Evolutionary conservation across 2,888 invertebrate genomes (phyloP), one percentile per base, ranked within the genome.

Genomic region (Helicoverpa assulta): DNA sequence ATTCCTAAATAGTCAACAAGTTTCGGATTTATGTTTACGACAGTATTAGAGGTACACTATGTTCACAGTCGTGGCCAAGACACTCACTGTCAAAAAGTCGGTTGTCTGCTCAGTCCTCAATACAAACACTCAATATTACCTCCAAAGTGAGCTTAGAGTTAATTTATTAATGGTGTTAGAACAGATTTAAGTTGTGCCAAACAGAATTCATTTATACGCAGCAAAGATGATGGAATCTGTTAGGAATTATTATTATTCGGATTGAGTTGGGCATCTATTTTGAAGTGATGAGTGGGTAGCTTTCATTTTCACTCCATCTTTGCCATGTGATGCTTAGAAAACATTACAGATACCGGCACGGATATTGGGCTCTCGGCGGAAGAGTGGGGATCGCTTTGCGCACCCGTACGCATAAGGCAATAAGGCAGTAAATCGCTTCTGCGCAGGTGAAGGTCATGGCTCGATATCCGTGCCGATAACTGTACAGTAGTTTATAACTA

Each of bases 151-250:
- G 47, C 64, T 58, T n/a, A 64, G 16, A 65, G 71, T 81, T 77
- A 81, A 66, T 81, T 40, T 77, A 77, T 77, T 63, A 77, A 81
- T 77, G 62, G 63, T 54, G 64, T 81, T 51, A 70, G 72, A 81
- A 61, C 77, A 66, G 81, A 81, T 77, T 81, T 70, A 77, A 77
- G 78, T 81, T 78, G 63, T 70, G 33, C 56, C 59, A 37, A 61
- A 51, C 56, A 71, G 51, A 67, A 64, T 66, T 77, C 77, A 81
- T 81, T 77, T 81, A 57, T 76, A 64, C 66, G 63, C 52, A 50
- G 21, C 21, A 40, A 64, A 77, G 59, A 81, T 77, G 78, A 77
- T 70, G 81, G 66, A 81, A 71, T 77, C 55, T 52, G 29, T 66
- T 58, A 61, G 63, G 57, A 81, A 64, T 81, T 77, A 71, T 54